Evolutionary conservation across 2,888 invertebrate genomes (phyloP).

Genomic region (Polietes domitor): DNA sequence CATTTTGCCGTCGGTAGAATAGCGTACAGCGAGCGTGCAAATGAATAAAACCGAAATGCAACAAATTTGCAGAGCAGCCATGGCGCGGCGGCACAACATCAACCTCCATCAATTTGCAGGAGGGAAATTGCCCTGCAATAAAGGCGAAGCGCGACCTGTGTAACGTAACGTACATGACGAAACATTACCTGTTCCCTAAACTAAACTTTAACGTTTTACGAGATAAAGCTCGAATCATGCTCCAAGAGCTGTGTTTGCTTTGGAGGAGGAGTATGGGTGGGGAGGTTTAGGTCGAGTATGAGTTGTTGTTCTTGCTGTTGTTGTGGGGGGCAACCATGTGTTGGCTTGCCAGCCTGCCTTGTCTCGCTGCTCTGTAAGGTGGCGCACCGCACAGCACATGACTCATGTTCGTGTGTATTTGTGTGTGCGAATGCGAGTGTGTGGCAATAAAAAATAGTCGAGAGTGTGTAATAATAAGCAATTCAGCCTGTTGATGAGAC

Average conservation of each 20-base stretch:
- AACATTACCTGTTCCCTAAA: constrained; percentile 63
- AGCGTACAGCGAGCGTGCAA: constrained; percentile 37
- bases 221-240: constrained; percentile 13
- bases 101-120: constrained; percentile 16
- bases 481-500: constrained; percentile 61
- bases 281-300: background rate
- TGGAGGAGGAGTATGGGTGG: constrained; percentile 9
- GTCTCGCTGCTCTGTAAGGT: constrained; percentile 50
- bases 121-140: constrained; percentile 33
- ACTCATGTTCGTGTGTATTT: constrained; percentile 53
- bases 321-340: constrained; percentile 63
- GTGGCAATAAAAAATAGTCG: constrained; percentile 23
- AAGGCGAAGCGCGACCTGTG: background rate
- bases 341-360: constrained; percentile 4
- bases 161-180: constrained; percentile 25
- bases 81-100: background rate
- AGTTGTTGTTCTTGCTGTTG: constrained; percentile 50
- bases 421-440: constrained; percentile 20
- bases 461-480: constrained; percentile 46
- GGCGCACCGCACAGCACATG: constrained; percentile 54
- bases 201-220: constrained; percentile 47
- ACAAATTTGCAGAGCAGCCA: constrained; percentile 30
- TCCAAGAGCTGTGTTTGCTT: constrained; percentile 37
- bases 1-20: constrained; percentile 62
- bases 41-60: constrained; percentile 1